phyloP scores from a whole-genome alignment of 2,888 invertebrate genomes.

The Meta bourneti region DNA sequence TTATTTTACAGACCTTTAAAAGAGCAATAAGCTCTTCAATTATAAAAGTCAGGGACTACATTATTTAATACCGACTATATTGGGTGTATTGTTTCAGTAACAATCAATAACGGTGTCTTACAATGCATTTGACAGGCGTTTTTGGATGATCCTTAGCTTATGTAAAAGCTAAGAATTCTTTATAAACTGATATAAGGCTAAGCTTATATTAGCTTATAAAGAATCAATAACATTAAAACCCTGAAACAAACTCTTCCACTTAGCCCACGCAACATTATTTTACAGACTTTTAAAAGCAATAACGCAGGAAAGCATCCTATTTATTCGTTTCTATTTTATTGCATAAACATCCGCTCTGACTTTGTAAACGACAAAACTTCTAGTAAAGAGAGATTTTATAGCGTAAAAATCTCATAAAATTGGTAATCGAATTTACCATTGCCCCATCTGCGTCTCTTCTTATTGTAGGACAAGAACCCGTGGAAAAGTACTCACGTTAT shows the following conservation, averaged over 20 bases:
- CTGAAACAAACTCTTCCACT: neutral
- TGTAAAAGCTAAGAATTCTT: too few species aligned
- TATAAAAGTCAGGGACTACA: too few species aligned
- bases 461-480: neutral
- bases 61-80: too few species aligned
- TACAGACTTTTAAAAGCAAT: neutral
- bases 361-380: neutral
- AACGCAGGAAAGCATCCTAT: neutral
- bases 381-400: neutral
- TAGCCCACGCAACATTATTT: neutral
- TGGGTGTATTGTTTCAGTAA: too few species aligned
- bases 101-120: too few species aligned
- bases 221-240: neutral
- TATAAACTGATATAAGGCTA: too few species aligned
- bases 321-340: neutral
- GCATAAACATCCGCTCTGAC: neutral
- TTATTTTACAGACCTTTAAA: too few species aligned
- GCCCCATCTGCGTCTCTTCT: neutral
- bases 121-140: too few species aligned
- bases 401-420: neutral
- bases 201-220: too few species aligned
- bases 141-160: too few species aligned
- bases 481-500: constrained; percentile 83
- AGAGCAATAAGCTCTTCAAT: too few species aligned
- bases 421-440: neutral